These are phyloP conservation scores for Lophius piscatorius DNA, from an alignment of 2,113 vertebrate species.

Conservation along the genomic window DNA sequence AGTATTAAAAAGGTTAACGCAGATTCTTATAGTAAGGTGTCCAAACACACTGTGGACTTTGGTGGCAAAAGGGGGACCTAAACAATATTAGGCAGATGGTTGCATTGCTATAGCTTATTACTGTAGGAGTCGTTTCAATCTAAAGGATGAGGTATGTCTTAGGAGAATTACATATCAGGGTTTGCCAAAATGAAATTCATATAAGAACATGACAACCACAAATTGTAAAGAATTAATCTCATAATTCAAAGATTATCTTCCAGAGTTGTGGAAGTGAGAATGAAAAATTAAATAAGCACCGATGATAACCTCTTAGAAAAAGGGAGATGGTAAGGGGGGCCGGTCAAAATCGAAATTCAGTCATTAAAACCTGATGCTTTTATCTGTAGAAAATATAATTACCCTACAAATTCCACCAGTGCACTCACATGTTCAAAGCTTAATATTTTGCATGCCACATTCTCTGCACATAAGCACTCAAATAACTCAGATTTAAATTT, in stretches of 20 bases:
- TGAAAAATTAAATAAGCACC: neutral
- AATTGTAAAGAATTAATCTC: conserved; percentile 13
- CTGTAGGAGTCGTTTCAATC: neutral
- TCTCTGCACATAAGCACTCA: conserved; percentile 4
- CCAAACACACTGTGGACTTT: too few species aligned
- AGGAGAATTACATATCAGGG: neutral
- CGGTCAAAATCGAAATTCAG: conserved; percentile 1
- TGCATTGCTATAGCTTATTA: too few species aligned
- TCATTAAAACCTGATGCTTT: neutral
- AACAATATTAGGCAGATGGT: too few species aligned
- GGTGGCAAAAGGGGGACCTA: too few species aligned
- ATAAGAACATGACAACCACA: neutral
- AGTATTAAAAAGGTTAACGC: too few species aligned
- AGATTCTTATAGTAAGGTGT: too few species aligned
- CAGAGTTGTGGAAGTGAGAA: neutral
- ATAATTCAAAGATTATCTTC: conserved; percentile 26
- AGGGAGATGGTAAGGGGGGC: neutral
- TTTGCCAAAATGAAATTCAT: conserved; percentile 11
- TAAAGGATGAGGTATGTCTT: conserved; percentile 18
- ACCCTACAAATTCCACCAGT: neutral
- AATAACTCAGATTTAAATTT: conserved; percentile 34
- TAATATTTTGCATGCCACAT: neutral
- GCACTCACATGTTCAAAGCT: neutral
- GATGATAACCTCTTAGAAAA: neutral
- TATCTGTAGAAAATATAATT: neutral